These are phyloP conservation scores for Brachypteracias leptosomus DNA, from an alignment of 2,113 vertebrate species.

Conservation along the genomic window DNA sequence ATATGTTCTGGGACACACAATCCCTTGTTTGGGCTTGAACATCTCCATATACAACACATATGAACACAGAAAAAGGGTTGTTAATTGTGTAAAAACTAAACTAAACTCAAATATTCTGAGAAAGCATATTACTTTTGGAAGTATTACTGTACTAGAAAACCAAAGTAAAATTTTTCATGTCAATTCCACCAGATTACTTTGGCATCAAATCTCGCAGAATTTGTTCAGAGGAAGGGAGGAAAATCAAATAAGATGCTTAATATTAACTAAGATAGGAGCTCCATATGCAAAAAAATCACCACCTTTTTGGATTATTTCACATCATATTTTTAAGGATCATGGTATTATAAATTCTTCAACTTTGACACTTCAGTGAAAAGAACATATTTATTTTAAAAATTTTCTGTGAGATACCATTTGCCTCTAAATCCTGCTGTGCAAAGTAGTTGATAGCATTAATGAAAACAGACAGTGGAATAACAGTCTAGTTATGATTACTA, in stretches of 20 bases:
- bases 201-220: background rate
- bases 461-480: constrained; percentile 31
- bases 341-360: background rate
- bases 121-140: background rate
- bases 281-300: rapidly evolving
- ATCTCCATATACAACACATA: background rate
- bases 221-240: background rate
- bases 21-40: background rate
- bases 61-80: background rate
- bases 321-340: background rate
- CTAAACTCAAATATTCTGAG: background rate
- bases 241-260: background rate
- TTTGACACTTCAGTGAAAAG: background rate
- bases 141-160: background rate
- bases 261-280: background rate
- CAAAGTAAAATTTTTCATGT: background rate
- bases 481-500: constrained; percentile 7
- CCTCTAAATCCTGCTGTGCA: background rate
- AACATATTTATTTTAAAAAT: background rate
- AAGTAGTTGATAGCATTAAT: background rate
- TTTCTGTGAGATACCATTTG: background rate
- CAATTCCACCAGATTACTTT: background rate
- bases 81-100: background rate
- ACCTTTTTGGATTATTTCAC: background rate
- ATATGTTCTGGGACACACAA: background rate